phyloP scores from a whole-genome alignment of 1,140 invertebrate genomes.

The Drosophila nebulosa region DNA sequence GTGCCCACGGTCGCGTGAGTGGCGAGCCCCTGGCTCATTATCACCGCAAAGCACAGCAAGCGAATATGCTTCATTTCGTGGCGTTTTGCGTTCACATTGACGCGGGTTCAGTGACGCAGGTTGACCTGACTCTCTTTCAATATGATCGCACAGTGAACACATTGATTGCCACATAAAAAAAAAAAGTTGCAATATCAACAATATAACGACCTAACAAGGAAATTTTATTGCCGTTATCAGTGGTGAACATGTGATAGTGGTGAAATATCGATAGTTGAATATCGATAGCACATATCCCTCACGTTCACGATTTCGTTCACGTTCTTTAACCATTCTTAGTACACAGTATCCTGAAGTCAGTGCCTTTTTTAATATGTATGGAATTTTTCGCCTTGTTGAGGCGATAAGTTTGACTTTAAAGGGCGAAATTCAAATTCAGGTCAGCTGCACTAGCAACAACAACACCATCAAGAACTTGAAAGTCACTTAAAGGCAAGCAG shows the following conservation, averaged over 20 bases:
- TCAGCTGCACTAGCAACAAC: constrained; percentile 22
- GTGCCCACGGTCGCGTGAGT: constrained; percentile 67
- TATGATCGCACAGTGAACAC: not conserved
- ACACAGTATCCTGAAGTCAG: not conserved
- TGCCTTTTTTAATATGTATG: not conserved
- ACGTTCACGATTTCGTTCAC: not conserved
- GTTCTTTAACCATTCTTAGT: no score
- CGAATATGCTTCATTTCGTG: not conserved
- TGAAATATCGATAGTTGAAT: no score
- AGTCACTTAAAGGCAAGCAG: constrained; percentile 49
- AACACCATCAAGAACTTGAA: constrained; percentile 29
- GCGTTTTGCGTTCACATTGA: not conserved
- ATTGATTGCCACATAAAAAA: no score
- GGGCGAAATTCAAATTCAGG: constrained; percentile 37
- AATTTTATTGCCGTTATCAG: no score
- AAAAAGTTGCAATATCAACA: no score
- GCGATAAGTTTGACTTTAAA: constrained; percentile 44
- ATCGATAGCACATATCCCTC: not conserved
- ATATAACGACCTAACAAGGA: no score
- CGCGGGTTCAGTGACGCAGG: not conserved
- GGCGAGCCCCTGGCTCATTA: constrained; percentile 13
- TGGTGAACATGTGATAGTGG: no score
- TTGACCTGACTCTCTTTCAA: not conserved
- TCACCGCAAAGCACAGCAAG: constrained; percentile 21
- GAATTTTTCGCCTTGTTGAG: not conserved